Evolutionary conservation across 2,888 invertebrate species (phyloP), one percentile per base, ranked within the genome.

Genomic region (Cheilosia soror): DNA sequence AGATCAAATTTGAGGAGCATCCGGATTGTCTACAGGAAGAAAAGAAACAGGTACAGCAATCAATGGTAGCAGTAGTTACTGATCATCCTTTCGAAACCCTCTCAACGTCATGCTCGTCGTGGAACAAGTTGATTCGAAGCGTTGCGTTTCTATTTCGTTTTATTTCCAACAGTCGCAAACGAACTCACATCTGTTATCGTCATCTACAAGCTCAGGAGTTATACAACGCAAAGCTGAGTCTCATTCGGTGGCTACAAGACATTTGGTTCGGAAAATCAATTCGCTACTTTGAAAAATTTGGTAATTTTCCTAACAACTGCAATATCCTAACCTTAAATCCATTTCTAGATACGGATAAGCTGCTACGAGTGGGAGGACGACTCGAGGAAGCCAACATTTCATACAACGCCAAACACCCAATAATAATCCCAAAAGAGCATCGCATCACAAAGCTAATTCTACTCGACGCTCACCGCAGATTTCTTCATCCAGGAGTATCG

Each of bases 371-470:
- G 20, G 58, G 58, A 13, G 58, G 40, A 40, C 7, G 20, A 58
- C n/a, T 40, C 20, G 15, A 58, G 20, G 7, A 58, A 25, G 58
- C 58, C 20, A 40, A 29, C 44, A 42, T 75, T 4, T 20, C 20
- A 20, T 20, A 20, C 20, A 20, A 20, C 20, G 20, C 20, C 20
- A 20, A 20, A 20, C 20, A 20, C 33, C 63, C 13, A 5, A 31
- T 37, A 20, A 78, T 31, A 29, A 40, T 40, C 40, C 40, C 40
- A 9, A 40, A 75, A n/a, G 42, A 20, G 11, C 55, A 42, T 15
- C 11, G n/a, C 5, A 42, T 68, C 15, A 62, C 63, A 40, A 15
- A 51, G 9, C 62, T 60, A 2, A 47, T 47, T 3, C 2, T 7
- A n/a, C 7, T 47, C 5, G 47, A 47, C 47, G 4, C 7, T 5